These are phyloP conservation scores for Atta cephalotes DNA, from an alignment of 1,140 invertebrate species.

Conservation along the genomic window DNA sequence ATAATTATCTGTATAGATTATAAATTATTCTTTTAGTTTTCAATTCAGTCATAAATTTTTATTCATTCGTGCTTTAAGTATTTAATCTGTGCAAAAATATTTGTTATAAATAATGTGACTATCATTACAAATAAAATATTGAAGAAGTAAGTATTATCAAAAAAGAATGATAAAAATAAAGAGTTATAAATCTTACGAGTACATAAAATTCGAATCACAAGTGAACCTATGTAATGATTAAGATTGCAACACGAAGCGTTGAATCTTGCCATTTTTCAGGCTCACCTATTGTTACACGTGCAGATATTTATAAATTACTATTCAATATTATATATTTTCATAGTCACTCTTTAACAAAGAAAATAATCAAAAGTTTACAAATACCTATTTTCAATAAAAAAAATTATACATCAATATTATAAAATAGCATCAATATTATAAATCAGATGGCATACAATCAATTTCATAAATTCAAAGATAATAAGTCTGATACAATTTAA, in stretches of 20 bases:
- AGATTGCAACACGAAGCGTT: neutral
- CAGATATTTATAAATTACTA: neutral
- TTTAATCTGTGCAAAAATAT: conserved; percentile 15
- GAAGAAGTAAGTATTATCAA: neutral
- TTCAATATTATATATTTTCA: neutral
- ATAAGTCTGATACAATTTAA: no score
- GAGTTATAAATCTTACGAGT: neutral
- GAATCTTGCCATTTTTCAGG: conserved; percentile 13
- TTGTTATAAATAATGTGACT: neutral
- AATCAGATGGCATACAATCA: no score
- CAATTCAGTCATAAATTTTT: neutral
- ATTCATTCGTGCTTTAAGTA: neutral
- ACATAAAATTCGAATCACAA: neutral
- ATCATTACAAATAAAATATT: neutral
- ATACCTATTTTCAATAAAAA: neutral
- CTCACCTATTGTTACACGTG: neutral
- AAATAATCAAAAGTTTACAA: conserved; percentile 1
- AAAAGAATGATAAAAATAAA: conserved; percentile 1
- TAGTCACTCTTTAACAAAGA: neutral
- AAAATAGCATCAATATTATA: no score
- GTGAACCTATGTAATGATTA: conserved; percentile 6
- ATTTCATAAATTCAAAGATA: no score
- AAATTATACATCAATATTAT: no score
- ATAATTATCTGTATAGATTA: neutral
- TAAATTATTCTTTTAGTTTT: conserved; percentile 19